Evolutionary conservation across 2,797 vertebrate genomes (phyloP).

Genomic region (Atherinosoma microstoma): DNA sequence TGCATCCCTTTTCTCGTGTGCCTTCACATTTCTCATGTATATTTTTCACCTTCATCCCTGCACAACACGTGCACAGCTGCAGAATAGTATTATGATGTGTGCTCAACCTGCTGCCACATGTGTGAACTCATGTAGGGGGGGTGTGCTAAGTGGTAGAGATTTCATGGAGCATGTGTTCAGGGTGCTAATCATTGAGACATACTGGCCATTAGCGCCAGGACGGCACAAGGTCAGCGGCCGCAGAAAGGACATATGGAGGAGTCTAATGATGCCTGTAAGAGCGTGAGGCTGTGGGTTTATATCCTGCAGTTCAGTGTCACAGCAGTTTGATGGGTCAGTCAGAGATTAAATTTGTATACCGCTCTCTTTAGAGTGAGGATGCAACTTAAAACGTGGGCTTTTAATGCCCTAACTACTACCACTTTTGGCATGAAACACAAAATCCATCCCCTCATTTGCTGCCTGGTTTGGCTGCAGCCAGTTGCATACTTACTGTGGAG

Average conservation of each 20-base stretch:
- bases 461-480: slow-evolving; percentile 47
- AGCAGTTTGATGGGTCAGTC: neutral
- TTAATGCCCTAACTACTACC: slow-evolving; percentile 55
- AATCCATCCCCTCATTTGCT: slow-evolving; percentile 42
- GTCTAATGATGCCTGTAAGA: neutral
- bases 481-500: slow-evolving; percentile 26
- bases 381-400: neutral
- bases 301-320: neutral
- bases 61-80: slow-evolving; percentile 41
- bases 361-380: slow-evolving; percentile 3
- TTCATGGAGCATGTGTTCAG: slow-evolving; percentile 46
- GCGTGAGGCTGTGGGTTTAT: neutral
- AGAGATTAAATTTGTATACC: neutral
- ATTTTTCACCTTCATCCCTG: neutral
- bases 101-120: slow-evolving; percentile 38
- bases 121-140: slow-evolving; percentile 25
- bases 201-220: slow-evolving; percentile 35
- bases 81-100: slow-evolving; percentile 28
- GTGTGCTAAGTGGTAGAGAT: slow-evolving; percentile 29
- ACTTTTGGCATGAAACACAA: slow-evolving; percentile 38
- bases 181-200: slow-evolving; percentile 43
- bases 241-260: slow-evolving; percentile 14
- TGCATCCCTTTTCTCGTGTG: neutral
- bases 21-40: neutral
- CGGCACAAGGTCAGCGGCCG: slow-evolving; percentile 43